phyloP scores from a whole-genome alignment of 2,113 vertebrate genomes.

The Erinaceus europaeus region DNA sequence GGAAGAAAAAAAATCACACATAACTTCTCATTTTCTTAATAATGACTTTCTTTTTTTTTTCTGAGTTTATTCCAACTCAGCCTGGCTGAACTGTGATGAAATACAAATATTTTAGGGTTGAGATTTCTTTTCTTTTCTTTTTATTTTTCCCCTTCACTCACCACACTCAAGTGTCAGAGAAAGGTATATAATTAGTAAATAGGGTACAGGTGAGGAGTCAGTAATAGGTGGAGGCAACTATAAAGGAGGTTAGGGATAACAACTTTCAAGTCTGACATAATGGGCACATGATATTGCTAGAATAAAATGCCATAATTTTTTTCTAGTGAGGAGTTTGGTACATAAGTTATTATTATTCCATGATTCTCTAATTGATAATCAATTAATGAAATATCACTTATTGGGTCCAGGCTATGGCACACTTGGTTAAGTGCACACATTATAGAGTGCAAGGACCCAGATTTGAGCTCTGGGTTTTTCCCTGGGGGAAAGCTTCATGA shows the following conservation, averaged over 20 bases:
- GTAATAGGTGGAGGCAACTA: background rate
- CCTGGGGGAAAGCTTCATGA: too few species aligned
- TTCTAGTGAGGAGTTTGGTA: background rate
- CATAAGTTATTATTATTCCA: background rate
- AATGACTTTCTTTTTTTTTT: slow-evolving; percentile 54
- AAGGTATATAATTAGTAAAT: background rate
- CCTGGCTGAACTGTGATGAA: slow-evolving; percentile 77
- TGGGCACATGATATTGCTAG: background rate
- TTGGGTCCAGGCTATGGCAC: too few species aligned
- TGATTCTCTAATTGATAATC: background rate
- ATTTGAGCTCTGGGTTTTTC: too few species aligned
- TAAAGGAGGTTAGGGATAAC: background rate
- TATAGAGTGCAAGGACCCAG: too few species aligned
- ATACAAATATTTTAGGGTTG: background rate
- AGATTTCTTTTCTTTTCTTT: background rate
- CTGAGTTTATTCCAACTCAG: slow-evolving; percentile 58
- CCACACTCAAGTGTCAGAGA: background rate
- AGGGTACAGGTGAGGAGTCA: background rate
- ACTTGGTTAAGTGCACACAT: too few species aligned
- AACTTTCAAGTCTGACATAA: background rate
- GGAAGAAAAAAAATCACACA: slow-evolving; percentile 56
- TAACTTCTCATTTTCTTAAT: slow-evolving; percentile 75
- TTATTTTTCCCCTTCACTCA: background rate
- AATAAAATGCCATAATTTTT: background rate
- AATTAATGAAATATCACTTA: background rate